Conservation (phyloP, 2,113 vertebrate genomes). For the Siniperca knerii region DNA sequence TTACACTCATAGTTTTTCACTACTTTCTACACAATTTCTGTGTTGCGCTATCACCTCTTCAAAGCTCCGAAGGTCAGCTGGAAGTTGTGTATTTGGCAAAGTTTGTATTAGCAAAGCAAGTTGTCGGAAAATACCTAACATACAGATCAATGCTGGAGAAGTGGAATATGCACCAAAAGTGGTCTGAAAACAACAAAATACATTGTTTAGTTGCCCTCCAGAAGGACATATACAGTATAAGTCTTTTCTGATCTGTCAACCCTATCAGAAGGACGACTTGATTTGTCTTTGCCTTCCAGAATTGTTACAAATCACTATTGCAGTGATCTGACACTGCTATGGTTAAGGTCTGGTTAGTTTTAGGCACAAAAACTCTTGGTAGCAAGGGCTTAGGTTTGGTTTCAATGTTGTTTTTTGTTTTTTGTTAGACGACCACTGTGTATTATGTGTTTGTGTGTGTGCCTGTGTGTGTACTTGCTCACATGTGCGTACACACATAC, state of each 20-base stretch:
- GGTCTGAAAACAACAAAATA: neutral
- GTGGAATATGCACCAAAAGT: neutral
- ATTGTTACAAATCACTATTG: too few relatives aligned
- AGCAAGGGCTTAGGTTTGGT: too few relatives aligned
- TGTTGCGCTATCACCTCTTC: neutral
- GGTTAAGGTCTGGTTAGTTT: neutral
- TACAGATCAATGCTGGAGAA: neutral
- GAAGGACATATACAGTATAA: neutral
- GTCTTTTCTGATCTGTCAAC: neutral
- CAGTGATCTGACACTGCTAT: neutral
- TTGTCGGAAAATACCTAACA: neutral
- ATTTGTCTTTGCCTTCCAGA: too few relatives aligned
- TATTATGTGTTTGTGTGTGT: neutral
- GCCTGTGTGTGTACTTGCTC: neutral
- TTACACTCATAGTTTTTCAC: neutral
- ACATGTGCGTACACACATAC: neutral
- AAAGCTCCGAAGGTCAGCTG: neutral
- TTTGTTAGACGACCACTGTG: neutral
- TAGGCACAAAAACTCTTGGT: neutral
- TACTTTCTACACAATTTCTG: neutral
- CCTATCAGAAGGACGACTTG: neutral
- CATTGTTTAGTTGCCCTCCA: neutral
- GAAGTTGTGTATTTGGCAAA: neutral
- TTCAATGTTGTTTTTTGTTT: neutral
- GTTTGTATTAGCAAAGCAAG: neutral